A percentile compares a stretch with the other conserved stretches of the same genome.
These are phyloP conservation scores for Pinctada fucata DNA, from an alignment of 2,888 invertebrate genomes.

Conservation along the genomic window DNA sequence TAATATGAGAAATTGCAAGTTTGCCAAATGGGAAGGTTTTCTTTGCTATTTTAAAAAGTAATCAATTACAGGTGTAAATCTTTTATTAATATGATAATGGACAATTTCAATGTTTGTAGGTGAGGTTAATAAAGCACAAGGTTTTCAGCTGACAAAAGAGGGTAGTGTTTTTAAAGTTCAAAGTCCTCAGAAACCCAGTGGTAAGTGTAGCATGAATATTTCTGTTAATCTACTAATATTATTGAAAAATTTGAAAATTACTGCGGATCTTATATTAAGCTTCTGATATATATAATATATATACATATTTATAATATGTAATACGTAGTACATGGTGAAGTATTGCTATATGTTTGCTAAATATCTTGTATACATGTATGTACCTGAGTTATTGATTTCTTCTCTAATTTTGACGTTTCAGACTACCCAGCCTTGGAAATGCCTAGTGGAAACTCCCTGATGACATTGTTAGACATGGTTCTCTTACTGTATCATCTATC, in stretches of 20 bases:
- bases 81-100: too few relatives aligned
- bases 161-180: conserved; percentile 48
- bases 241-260: neutral
- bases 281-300: neutral
- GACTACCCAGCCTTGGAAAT: conserved; percentile 63
- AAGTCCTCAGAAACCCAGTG: conserved; percentile 6
- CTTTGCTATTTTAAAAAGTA: too few relatives aligned
- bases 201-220: conserved; percentile 1
- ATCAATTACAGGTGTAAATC: too few relatives aligned
- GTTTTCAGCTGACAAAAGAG: conserved; percentile 56
- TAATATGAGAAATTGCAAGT: too few relatives aligned
- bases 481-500: conserved; percentile 84
- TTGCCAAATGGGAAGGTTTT: too few relatives aligned
- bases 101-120: conserved; percentile 36
- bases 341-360: too few relatives aligned
- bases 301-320: neutral
- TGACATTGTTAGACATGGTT: conserved; percentile 83
- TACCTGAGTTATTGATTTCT: neutral
- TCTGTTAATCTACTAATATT: neutral
- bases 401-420: neutral
- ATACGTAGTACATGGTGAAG: neutral
- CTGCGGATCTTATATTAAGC: neutral
- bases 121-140: conserved; percentile 67
- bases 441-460: conserved; percentile 75
- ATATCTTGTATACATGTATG: too few relatives aligned